Evolutionary conservation across 2,888 invertebrate genomes (phyloP).

Genomic region (Brassicogethes aeneus): DNA sequence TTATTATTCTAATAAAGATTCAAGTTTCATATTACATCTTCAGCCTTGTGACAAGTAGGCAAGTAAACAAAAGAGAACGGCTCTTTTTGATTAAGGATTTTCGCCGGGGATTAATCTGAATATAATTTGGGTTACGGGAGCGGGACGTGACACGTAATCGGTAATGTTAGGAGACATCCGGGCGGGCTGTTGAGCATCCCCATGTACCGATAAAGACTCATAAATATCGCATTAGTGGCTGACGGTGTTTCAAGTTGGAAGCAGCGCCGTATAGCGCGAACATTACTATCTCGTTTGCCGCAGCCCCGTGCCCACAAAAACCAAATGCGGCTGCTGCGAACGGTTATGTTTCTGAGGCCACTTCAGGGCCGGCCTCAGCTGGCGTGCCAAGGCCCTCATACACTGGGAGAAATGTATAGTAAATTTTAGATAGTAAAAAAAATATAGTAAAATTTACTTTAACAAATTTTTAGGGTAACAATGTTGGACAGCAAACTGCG

Average conservation of each 20-base stretch:
- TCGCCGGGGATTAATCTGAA: neutral
- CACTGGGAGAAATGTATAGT: no score
- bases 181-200: slow-evolving; percentile 22
- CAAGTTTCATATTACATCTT: no score
- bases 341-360: slow-evolving; percentile 21
- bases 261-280: slow-evolving; percentile 31
- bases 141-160: slow-evolving; percentile 13
- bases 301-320: slow-evolving; percentile 33
- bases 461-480: no score
- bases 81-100: no score
- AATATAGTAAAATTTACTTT: no score
- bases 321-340: slow-evolving; percentile 26
- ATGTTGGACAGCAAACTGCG: no score
- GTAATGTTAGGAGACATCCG: slow-evolving; percentile 30
- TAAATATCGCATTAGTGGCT: slow-evolving; percentile 39
- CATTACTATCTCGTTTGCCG: slow-evolving; percentile 39
- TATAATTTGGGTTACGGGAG: slow-evolving; percentile 1
- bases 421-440: no score
- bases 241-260: slow-evolving; percentile 28
- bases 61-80: no score
- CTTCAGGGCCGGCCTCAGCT: slow-evolving; percentile 12
- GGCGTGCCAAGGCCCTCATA: slow-evolving; percentile 12
- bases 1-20: no score
- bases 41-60: no score
- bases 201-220: slow-evolving; percentile 36